Evolutionary conservation across 2,797 vertebrate species (phyloP).

Genomic region (Heteromormyrus szaboi): DNA sequence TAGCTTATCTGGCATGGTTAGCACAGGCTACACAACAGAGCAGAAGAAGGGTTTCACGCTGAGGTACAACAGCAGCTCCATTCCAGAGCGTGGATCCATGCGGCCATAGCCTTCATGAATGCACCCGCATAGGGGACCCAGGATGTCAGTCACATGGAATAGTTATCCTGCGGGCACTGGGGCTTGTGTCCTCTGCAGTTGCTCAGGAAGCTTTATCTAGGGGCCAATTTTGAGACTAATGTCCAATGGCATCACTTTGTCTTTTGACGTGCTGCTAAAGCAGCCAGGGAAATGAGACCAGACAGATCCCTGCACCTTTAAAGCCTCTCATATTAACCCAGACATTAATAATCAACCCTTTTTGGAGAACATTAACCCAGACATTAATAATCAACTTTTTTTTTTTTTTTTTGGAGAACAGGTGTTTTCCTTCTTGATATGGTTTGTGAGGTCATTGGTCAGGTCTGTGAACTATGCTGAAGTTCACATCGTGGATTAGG

Average conservation of each 20-base stretch:
- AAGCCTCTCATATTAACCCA: not conserved
- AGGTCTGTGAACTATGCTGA: not conserved
- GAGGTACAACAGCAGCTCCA: not conserved
- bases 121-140: not conserved
- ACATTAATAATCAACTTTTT: not conserved
- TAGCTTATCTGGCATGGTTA: not conserved
- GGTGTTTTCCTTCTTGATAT: not conserved
- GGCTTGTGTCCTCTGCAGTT: not conserved
- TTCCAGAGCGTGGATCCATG: not conserved
- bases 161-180: not conserved
- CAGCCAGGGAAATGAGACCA: not conserved
- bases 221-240: not conserved
- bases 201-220: not conserved
- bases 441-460: not conserved
- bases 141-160: not conserved
- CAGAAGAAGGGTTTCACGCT: not conserved
- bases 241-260: not conserved
- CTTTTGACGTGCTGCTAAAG: not conserved
- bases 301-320: not conserved
- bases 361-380: not conserved
- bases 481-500: not conserved
- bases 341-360: not conserved
- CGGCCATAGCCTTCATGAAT: not conserved
- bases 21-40: not conserved
- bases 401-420: not conserved